Evolutionary conservation across 2,888 invertebrate genomes (phyloP), one percentile per base, ranked within the genome.

Genomic region (Sialis lutaria): DNA sequence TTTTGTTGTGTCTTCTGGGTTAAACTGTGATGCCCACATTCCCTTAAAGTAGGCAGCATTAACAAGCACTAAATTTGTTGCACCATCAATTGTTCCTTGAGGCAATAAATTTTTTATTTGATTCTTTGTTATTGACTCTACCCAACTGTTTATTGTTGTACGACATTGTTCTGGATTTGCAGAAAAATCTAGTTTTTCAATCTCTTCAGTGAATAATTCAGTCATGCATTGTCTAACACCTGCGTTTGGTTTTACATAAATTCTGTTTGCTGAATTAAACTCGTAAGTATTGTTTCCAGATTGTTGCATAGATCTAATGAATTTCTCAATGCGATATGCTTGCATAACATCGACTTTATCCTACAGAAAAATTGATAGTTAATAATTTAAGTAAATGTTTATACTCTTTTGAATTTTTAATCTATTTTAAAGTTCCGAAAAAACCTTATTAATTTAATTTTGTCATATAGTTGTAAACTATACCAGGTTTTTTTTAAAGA

Each of bases 21-120:
- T 73, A 61, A 92, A 92, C 56, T 81, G 79, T 22, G 79, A 80
- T 22, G 79, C 74, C 91, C 91, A 92, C 30, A 81, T 70, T 2
- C 90, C 90, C 58, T 90, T 91, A 67, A 91, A 90, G 60, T 88
- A 91, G 0, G 89, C 87, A 0, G 89, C 90, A 60, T 91, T 92
- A 0, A 83, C 84, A 50, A 90, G 64, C 5, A 88, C 84, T 51
- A 89, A 58, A 58, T 82, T 77, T 0, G 87, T 85, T 1, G 61
- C 57, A 1, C 67, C 57, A 32, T 71, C 69, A 32, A 90, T 66
- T 5, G 73, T 75, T n/a, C 77, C 80, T 0, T 65, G 57, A 0
- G 79, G 75, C 6, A 91, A 59, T 48, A 90, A 65, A 52, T 88
- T 75, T 45, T 75, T 73, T 52, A 91, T 89, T 62, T 88, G 78